Base-by-base conservation (phyloP, 1,140 invertebrate genomes). In the Philopotamus ludificatus region DNA sequence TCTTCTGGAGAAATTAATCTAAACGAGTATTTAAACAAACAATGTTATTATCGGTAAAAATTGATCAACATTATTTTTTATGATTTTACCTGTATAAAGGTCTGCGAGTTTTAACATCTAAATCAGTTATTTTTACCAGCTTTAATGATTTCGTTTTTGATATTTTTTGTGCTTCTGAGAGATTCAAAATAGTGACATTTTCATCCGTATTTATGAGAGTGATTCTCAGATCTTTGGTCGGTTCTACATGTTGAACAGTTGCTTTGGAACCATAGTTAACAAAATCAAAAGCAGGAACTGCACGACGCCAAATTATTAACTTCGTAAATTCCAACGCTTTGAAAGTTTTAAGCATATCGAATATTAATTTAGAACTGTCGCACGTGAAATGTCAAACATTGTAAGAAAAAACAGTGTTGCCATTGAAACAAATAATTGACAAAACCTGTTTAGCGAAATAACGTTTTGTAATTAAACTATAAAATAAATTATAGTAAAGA, bases 81-180 rank as follows among this genome's bases (percentile, higher is more conserved):
- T 2, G n/a, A 18, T 34, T 21, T 2, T 26, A 62, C 60, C 20
- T 62, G 26, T 62, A 62, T 16, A 62, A 1, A 2, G 60, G 60
- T 41, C 60, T 50, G 39, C 47, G 28, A 39, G 60, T 51, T 45
- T 62, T 53, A 4, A 26, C 21, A 41, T 50, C 49, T 51, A 34
- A 34, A 53, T 62, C 60, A 41, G 12, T n/a, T n/a, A 53, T 51
- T 39, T 62, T 62, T 4, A 62, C 47, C 3, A 62, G 18, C 22
- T 62, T 62, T 7, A 62, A 12, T 1, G 12, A 2, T 41, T 51
- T 62, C 1, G n/a, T 23, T 51, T 62, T 53, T 3, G 60, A 18
- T 2, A 53, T 41, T 2, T 51, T 50, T 41, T 51, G 12, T 26
- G 60, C 60, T 41, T 51, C 45, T 1, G 26, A 10, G 7, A 25